Percentiles rank a stretch among this genome's conserved stretches.
phyloP scores from a whole-genome alignment of 2,888 invertebrate genomes.

The Platycnemis pennipes region DNA sequence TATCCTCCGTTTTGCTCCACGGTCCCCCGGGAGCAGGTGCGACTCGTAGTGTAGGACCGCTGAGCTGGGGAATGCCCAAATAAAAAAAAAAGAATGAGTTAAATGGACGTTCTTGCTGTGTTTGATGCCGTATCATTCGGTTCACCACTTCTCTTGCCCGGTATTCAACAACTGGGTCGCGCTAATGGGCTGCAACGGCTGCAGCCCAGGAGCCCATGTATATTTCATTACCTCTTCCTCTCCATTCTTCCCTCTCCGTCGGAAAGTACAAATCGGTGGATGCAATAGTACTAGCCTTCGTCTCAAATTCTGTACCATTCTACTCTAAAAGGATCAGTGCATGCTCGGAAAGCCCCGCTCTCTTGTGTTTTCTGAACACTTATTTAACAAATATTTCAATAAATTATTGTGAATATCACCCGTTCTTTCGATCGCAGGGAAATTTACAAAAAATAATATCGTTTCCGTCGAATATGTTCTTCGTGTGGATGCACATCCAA shows the following conservation, averaged over 20 bases:
- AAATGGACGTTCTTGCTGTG: not conserved
- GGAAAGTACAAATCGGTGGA: not conserved
- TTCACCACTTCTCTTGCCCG: conserved; percentile 13
- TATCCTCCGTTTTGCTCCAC: not conserved
- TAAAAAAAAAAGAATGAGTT: not conserved
- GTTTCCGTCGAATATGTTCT: too few relatives aligned
- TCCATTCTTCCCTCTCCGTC: not conserved
- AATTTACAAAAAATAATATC: too few relatives aligned
- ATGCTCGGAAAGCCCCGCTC: not conserved
- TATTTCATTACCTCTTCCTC: not conserved
- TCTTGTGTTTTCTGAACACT: not conserved
- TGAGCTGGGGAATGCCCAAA: not conserved
- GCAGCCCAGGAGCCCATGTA: not conserved
- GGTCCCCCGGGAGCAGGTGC: not conserved
- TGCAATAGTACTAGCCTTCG: not conserved
- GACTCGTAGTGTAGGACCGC: not conserved
- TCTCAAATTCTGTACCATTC: not conserved
- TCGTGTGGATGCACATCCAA: too few relatives aligned
- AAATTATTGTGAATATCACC: not conserved
- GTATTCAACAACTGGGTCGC: not conserved
- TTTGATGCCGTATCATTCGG: not conserved
- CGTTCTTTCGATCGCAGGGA: not conserved
- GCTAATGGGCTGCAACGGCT: not conserved
- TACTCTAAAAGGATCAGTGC: not conserved
- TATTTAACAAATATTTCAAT: not conserved